These are phyloP conservation scores for Polietes domitor DNA, from an alignment of 2,888 invertebrate genomes.

Conservation along the genomic window DNA sequence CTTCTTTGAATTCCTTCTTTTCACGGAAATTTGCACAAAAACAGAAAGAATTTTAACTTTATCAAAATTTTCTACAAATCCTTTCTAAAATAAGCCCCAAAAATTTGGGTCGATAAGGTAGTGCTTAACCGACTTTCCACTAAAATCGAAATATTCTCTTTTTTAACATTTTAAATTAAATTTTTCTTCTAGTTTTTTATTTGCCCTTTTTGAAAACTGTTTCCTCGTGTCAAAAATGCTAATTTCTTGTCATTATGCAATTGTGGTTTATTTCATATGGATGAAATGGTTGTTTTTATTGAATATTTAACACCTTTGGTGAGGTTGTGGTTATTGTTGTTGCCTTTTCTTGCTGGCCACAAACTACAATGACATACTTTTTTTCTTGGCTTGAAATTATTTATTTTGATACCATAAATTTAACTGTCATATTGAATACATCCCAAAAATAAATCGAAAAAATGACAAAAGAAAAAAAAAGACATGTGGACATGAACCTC, in stretches of 20 bases:
- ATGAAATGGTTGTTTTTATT: neutral
- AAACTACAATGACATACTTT: conserved; percentile 27
- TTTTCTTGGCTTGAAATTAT: conserved; percentile 1
- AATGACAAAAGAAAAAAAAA: neutral
- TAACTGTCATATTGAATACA: conserved; percentile 14
- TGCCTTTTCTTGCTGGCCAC: neutral
- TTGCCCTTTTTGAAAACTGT: too few relatives aligned
- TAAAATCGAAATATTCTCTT: too few relatives aligned
- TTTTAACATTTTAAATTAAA: too few relatives aligned
- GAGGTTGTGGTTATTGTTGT: too few relatives aligned
- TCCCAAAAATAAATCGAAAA: neutral
- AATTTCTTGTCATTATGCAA: neutral
- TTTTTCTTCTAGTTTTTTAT: neutral
- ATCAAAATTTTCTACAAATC: too few relatives aligned
- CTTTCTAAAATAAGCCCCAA: too few relatives aligned
- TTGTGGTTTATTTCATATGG: neutral
- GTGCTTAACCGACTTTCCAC: neutral
- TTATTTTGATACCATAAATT: conserved; percentile 35
- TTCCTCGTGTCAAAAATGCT: neutral
- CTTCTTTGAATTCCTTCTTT: too few relatives aligned
- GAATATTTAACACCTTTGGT: neutral
- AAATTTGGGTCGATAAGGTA: neutral
- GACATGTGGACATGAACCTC: too few relatives aligned
- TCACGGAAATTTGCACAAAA: too few relatives aligned
- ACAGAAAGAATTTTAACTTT: too few relatives aligned